A percentile compares a stretch with the other conserved stretches of the same genome.
Evolutionary conservation across 2,888 invertebrate species (phyloP).

Genomic region (Polymixis lichenea): DNA sequence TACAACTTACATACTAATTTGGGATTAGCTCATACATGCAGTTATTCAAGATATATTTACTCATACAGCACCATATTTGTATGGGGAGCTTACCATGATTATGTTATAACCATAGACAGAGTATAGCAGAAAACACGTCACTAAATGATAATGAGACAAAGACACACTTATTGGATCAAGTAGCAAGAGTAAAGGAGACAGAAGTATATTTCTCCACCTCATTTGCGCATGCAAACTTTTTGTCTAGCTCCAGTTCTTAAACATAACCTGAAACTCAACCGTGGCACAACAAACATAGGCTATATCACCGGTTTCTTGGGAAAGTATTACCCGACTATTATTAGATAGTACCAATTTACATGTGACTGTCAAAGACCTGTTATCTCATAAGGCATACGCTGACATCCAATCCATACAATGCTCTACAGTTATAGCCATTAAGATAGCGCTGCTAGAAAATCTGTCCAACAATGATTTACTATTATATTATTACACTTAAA

Average conservation of each 20-base stretch:
- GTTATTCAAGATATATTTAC: slow-evolving; percentile 38
- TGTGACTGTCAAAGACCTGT: no score
- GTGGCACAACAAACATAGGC: background rate
- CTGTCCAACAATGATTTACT: background rate
- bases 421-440: background rate
- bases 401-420: background rate
- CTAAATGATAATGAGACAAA: background rate
- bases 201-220: background rate
- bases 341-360: background rate
- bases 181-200: background rate
- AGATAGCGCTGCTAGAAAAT: background rate
- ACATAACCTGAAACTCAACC: no score
- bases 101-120: background rate
- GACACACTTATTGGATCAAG: background rate
- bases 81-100: slow-evolving; percentile 15
- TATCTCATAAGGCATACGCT: no score
- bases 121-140: background rate
- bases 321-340: background rate
- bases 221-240: background rate
- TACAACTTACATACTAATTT: slow-evolving; percentile 77
- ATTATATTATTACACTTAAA: background rate
- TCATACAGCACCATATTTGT: slow-evolving; percentile 54
- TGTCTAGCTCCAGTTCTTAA: no score
- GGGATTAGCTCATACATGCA: slow-evolving; percentile 60
- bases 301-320: background rate